Conservation (phyloP, 2,797 vertebrate genomes). For the Adelosebastes latens region DNA sequence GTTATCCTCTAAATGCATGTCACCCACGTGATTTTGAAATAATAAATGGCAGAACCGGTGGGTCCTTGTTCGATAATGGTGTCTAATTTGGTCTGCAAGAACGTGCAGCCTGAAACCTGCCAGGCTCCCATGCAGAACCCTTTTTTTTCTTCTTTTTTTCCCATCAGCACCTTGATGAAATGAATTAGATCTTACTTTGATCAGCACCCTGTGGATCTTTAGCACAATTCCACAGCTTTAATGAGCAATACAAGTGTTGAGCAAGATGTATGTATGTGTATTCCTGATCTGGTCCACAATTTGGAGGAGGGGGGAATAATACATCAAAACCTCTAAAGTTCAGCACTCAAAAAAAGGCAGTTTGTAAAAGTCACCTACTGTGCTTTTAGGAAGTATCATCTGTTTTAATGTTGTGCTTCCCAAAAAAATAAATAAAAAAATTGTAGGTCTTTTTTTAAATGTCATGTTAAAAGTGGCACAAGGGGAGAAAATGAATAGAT, state of each 20-base stretch:
- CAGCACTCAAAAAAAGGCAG: background rate
- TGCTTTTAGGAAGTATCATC: background rate
- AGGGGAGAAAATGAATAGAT: background rate
- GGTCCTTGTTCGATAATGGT: slow-evolving; percentile 1
- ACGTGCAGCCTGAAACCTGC: slow-evolving; percentile 28
- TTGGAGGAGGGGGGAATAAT: background rate
- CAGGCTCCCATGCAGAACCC: slow-evolving; percentile 3
- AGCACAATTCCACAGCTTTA: slow-evolving; percentile 1
- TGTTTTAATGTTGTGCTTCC: background rate
- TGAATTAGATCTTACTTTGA: slow-evolving; percentile 21
- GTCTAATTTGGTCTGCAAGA: slow-evolving; percentile 29
- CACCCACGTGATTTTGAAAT: background rate
- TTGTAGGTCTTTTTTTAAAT: background rate
- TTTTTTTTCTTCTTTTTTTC: too few species aligned
- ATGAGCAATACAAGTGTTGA: slow-evolving; percentile 20
- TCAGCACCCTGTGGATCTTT: slow-evolving; percentile 15
- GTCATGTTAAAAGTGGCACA: background rate
- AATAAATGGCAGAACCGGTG: background rate
- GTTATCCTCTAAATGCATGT: background rate
- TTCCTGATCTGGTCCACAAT: background rate
- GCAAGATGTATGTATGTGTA: background rate
- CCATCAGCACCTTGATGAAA: slow-evolving; percentile 13
- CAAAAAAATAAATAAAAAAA: background rate
- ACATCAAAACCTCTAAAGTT: background rate
- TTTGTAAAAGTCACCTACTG: slow-evolving; percentile 16